Percentiles rank a stretch among this genome's conserved stretches.
phyloP scores from a whole-genome alignment of 2,113 vertebrate species.

The Pygoscelis adeliae region DNA sequence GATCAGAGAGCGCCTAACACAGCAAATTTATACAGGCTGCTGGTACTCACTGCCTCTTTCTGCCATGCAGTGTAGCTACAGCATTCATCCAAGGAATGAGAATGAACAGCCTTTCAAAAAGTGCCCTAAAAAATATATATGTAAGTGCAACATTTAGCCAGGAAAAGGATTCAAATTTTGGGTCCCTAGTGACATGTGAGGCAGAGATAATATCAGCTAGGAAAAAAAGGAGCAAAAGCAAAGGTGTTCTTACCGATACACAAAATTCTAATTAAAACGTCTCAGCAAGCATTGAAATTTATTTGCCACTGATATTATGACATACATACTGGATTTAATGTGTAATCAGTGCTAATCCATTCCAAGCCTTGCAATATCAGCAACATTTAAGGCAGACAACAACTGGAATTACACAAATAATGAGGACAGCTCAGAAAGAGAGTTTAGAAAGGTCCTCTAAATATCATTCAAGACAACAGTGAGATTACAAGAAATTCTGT shows the following conservation, averaged over 20 bases:
- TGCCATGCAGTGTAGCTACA: background rate
- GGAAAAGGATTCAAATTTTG: background rate
- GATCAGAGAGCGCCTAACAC: background rate
- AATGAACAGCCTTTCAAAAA: background rate
- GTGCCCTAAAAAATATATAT: background rate
- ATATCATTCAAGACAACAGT: background rate
- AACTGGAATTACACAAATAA: constrained; percentile 22
- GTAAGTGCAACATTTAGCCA: background rate
- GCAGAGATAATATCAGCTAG: background rate
- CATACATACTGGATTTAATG: background rate
- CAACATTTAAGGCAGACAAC: background rate
- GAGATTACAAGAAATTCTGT: constrained; percentile 12
- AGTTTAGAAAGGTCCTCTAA: constrained; percentile 2
- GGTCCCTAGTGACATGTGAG: background rate
- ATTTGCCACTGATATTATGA: constrained; percentile 4
- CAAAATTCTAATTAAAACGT: constrained; percentile 28
- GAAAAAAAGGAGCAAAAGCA: background rate
- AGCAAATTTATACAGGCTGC: background rate
- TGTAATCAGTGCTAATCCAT: background rate
- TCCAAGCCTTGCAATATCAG: background rate
- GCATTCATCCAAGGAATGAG: background rate
- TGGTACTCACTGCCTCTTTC: background rate
- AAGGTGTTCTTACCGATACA: background rate
- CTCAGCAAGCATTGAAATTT: constrained; percentile 1
- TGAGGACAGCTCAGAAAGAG: background rate